phyloP scores from a whole-genome alignment of 2,797 vertebrate genomes.

The Pristis pectinata region DNA sequence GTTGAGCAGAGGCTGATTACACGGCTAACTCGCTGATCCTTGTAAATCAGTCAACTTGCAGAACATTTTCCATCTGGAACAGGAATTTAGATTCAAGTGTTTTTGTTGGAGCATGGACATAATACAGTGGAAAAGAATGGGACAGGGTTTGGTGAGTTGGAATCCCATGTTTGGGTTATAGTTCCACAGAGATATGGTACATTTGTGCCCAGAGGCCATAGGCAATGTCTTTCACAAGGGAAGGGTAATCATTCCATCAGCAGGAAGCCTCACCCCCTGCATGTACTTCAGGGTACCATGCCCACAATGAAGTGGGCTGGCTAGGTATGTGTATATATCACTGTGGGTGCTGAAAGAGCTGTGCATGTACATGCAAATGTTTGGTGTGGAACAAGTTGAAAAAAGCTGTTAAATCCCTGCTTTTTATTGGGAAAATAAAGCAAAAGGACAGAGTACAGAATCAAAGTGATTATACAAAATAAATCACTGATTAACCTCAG shows the following conservation, averaged over 20 bases:
- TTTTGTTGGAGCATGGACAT: conserved; percentile 4
- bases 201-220: not conserved
- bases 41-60: not conserved
- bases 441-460: not conserved
- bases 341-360: not conserved
- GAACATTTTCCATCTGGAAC: conserved; percentile 30
- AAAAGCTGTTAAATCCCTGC: not conserved
- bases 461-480: not conserved
- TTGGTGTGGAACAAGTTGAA: not conserved
- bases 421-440: not conserved
- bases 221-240: not conserved
- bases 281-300: not conserved
- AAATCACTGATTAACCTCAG: not conserved
- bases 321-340: not conserved
- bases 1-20: not conserved
- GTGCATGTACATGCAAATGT: not conserved
- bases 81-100: conserved; percentile 12
- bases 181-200: not conserved
- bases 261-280: not conserved
- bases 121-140: not conserved
- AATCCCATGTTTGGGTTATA: not conserved
- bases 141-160: not conserved
- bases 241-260: not conserved
- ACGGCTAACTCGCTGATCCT: not conserved
- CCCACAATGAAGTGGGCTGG: not conserved